Conservation (phyloP, 2,113 vertebrate species). For the Microtus pennsylvanicus region DNA sequence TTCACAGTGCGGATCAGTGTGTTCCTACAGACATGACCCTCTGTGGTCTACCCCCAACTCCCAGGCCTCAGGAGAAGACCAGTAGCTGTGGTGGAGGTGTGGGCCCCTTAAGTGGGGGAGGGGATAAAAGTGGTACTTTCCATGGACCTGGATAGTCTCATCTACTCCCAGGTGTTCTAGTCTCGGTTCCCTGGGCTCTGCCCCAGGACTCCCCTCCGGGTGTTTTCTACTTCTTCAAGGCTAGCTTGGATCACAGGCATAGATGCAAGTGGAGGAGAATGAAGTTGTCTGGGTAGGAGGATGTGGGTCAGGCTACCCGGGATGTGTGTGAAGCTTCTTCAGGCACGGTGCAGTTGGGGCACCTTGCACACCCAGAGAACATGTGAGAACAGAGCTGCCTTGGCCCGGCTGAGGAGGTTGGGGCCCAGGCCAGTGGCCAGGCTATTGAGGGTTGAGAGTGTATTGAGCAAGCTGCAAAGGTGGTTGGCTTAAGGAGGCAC, state of each 20-base stretch:
- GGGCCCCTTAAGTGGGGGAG: neutral
- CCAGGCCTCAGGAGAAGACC: neutral
- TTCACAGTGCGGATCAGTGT: neutral
- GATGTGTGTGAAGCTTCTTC: neutral
- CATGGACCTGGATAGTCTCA: neutral
- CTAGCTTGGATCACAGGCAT: neutral
- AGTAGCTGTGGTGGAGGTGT: neutral
- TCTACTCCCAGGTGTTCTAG: neutral
- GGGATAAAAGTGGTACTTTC: neutral
- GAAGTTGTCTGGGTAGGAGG: neutral
- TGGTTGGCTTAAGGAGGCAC: neutral
- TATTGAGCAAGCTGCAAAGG: neutral
- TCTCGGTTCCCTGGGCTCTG: neutral
- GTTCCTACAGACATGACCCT: neutral
- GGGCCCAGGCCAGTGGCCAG: neutral
- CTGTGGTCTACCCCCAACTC: neutral
- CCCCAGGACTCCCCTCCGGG: no score
- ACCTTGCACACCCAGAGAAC: neutral
- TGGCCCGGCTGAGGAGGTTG: neutral
- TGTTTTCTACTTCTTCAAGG: neutral
- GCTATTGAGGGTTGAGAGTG: neutral
- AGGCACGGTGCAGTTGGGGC: neutral
- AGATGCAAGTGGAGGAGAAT: neutral
- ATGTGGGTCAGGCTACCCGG: neutral
- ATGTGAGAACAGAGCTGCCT: accelerated